These are phyloP conservation scores for Eulacestoma nigropectus DNA, from an alignment of 2,113 vertebrate genomes.

Conservation along the genomic window DNA sequence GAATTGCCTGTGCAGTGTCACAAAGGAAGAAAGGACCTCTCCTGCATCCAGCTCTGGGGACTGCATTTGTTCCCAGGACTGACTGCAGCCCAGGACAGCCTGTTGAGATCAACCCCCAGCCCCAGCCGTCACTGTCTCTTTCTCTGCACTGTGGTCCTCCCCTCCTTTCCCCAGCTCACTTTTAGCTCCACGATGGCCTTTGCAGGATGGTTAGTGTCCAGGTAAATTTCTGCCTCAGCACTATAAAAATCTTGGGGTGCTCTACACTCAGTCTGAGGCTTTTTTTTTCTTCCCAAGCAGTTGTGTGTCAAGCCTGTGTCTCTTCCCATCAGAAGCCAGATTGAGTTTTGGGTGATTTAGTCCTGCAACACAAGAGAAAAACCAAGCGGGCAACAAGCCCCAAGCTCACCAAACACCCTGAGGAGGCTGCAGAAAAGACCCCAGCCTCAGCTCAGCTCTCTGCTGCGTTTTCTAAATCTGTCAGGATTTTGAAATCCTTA, in stretches of 20 bases:
- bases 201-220: neutral
- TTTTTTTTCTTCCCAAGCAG: neutral
- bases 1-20: neutral
- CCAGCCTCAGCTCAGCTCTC: neutral
- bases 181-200: neutral
- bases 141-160: neutral
- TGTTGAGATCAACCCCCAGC: neutral
- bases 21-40: neutral
- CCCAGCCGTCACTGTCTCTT: neutral
- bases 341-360: neutral
- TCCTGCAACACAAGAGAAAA: neutral
- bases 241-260: neutral
- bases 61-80: neutral
- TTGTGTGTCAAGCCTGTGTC: neutral
- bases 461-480: neutral
- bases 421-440: neutral
- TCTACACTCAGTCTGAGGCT: neutral
- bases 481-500: neutral
- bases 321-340: neutral
- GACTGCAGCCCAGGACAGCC: neutral
- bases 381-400: neutral
- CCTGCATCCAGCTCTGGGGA: rapidly evolving
- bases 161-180: neutral
- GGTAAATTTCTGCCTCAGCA: neutral
- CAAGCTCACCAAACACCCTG: neutral